Evolutionary conservation across 64 coral and sea anemone species (phyloP).

Genomic region (Montipora cactus): DNA sequence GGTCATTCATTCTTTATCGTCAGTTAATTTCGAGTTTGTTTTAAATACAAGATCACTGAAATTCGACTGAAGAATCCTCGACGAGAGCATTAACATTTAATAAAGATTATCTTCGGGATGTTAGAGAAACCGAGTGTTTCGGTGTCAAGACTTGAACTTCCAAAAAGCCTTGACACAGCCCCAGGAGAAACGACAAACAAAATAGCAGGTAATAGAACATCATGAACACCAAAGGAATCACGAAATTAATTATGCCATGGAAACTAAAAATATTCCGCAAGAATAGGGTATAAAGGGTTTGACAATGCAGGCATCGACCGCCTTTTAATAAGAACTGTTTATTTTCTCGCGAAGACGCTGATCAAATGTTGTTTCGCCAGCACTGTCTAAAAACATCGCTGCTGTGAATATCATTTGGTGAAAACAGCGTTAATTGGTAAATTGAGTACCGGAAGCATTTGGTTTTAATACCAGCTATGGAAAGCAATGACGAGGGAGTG

Average conservation of each 20-base stretch:
- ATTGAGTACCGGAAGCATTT: constrained; percentile 32
- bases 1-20: not conserved
- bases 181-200: too few species aligned
- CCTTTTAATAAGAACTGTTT: too few species aligned
- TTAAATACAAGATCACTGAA: not conserved
- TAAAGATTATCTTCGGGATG: too few species aligned
- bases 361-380: not conserved
- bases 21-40: not conserved
- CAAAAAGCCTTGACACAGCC: too few species aligned
- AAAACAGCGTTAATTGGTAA: constrained; percentile 57
- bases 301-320: too few species aligned
- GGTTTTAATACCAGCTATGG: not conserved
- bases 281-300: not conserved
- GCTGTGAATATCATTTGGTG: not conserved
- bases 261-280: not conserved
- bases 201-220: too few species aligned
- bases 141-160: too few species aligned
- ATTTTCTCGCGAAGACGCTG: too few species aligned
- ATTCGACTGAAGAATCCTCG: too few species aligned
- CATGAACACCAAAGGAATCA: too few species aligned
- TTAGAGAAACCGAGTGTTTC: too few species aligned
- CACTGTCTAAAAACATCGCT: not conserved
- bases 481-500: not conserved
- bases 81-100: too few species aligned
- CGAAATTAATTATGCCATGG: not conserved